phyloP scores from a whole-genome alignment of 2,797 vertebrate genomes.

The Tangara arthus region DNA sequence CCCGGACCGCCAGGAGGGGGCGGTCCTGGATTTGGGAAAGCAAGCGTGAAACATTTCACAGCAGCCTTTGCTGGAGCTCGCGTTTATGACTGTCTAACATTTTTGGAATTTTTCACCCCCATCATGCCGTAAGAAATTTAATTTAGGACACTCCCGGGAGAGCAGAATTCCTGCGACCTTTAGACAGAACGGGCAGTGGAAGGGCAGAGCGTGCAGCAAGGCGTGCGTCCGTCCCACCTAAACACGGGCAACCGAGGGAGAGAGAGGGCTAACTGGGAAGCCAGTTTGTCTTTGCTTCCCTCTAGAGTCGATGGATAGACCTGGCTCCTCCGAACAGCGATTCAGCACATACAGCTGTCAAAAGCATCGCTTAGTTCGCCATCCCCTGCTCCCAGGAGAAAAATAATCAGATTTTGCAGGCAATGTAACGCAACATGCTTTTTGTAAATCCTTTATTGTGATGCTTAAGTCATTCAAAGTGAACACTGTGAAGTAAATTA shows the following conservation, averaged over 20 bases:
- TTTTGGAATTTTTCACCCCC: background rate
- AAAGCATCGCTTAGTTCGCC: background rate
- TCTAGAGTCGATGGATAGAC: background rate
- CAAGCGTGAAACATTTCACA: rapidly evolving
- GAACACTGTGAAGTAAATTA: background rate
- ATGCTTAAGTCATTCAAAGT: background rate
- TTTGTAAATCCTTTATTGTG: background rate
- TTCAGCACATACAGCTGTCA: background rate
- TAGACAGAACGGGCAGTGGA: background rate
- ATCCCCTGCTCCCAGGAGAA: no score
- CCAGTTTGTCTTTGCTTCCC: conserved; percentile 30
- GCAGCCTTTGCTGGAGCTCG: background rate
- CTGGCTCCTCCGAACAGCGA: background rate
- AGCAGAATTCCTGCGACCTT: background rate
- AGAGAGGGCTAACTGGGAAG: background rate
- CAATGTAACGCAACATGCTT: background rate
- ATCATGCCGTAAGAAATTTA: background rate
- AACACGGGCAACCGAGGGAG: background rate
- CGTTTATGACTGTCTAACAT: rapidly evolving
- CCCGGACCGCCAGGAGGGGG: background rate
- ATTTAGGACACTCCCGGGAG: background rate
- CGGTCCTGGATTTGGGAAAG: background rate
- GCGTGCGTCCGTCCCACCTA: background rate
- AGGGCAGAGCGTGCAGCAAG: background rate
- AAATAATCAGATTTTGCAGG: background rate